Conservation (phyloP, 1,140 invertebrate genomes). For the Drosophila parvula region DNA sequence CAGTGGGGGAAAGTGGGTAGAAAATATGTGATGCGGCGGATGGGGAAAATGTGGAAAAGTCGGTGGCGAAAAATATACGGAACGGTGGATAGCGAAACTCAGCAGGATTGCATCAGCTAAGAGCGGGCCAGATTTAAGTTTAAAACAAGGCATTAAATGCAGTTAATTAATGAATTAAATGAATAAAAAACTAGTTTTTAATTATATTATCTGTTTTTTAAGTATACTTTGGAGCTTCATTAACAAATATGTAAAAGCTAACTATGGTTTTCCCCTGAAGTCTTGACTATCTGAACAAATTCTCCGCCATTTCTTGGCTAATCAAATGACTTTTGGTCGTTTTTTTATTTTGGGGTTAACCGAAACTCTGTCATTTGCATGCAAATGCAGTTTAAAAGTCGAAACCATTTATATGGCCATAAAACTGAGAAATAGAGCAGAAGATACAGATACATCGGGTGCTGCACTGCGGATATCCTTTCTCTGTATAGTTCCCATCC, state of each 20-base stretch:
- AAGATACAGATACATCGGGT: conserved; percentile 34
- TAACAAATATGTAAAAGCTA: neutral
- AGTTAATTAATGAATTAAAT: neutral
- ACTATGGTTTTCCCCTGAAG: neutral
- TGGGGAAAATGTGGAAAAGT: conserved; percentile 3
- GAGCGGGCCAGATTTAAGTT: conserved; percentile 6
- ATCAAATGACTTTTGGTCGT: conserved; percentile 3
- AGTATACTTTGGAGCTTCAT: no score
- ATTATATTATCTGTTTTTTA: neutral
- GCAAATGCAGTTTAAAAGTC: conserved; percentile 57
- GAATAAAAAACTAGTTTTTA: neutral
- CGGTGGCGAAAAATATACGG: conserved; percentile 4
- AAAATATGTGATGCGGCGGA: neutral
- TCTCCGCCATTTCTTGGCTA: neutral
- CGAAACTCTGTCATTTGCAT: conserved; percentile 62
- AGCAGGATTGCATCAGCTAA: neutral
- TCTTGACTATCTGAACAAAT: neutral
- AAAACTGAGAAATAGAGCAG: conserved; percentile 44
- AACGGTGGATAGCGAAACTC: neutral
- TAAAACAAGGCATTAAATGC: neutral
- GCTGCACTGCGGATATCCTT: conserved; percentile 9
- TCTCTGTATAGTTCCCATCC: conserved; percentile 7
- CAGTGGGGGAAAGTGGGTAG: conserved; percentile 5
- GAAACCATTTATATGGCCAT: conserved; percentile 42
- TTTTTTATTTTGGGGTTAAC: conserved; percentile 55